Percentiles rank a stretch among this genome's conserved stretches.
Evolutionary conservation across 2,113 vertebrate genomes (phyloP).

Genomic region (Cisticola juncidis): DNA sequence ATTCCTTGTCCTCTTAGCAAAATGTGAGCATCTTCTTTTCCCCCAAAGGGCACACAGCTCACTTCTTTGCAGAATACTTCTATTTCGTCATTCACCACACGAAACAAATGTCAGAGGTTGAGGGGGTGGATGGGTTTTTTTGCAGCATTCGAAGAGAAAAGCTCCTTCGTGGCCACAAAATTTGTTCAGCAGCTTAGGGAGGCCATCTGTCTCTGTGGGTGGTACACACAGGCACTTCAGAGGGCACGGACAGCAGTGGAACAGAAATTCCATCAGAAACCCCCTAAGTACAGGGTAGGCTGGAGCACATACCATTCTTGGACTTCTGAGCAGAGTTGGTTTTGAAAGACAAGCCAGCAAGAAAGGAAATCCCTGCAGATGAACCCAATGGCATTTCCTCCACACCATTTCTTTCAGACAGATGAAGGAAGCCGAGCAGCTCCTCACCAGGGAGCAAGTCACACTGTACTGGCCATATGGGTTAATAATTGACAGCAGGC

Average conservation of each 20-base stretch:
- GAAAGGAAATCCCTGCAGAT: neutral
- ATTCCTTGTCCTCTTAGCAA: neutral
- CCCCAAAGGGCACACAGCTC: neutral
- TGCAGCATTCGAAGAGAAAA: neutral
- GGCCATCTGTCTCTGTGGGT: conserved; percentile 43
- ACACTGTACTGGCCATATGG: neutral
- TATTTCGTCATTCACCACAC: conserved; percentile 11
- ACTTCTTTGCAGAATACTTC: neutral
- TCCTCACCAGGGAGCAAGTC: neutral
- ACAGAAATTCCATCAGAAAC: conserved; percentile 2
- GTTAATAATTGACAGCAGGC: conserved; percentile 40
- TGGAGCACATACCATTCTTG: neutral
- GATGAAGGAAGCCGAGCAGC: neutral
- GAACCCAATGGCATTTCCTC: neutral
- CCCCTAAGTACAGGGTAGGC: neutral
- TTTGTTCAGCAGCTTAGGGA: conserved; percentile 10
- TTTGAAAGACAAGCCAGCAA: conserved; percentile 12
- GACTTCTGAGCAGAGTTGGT: neutral
- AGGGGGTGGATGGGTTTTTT: neutral
- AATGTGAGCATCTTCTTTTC: neutral
- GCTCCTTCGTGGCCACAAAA: neutral
- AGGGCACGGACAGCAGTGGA: neutral
- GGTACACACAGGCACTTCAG: neutral
- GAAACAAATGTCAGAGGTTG: neutral
- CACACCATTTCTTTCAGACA: neutral